Evolutionary conservation across 1,140 invertebrate genomes (phyloP).

Genomic region (Drosophila malerkotliana): DNA sequence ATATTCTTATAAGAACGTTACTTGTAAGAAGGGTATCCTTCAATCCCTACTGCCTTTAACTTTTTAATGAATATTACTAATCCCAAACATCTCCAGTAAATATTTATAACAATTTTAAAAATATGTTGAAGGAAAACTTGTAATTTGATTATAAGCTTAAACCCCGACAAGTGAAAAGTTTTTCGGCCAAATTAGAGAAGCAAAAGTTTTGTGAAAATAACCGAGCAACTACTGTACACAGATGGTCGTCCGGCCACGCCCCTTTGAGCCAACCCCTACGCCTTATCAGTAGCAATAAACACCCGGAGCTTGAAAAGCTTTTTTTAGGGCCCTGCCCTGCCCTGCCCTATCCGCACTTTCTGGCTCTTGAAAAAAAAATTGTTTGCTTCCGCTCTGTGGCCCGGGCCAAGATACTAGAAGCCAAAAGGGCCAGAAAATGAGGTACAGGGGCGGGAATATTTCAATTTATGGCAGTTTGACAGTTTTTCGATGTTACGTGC

Average conservation of each 20-base stretch:
- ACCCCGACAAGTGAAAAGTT: not conserved
- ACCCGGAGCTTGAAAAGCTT: constrained; percentile 46
- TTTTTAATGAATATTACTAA: not conserved
- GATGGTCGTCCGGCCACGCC: constrained; percentile 27
- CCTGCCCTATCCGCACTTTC: constrained; percentile 30
- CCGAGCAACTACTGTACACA: constrained; percentile 38
- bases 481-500: constrained; percentile 71
- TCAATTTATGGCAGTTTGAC: constrained; percentile 80
- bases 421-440: constrained; percentile 9
- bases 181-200: constrained; percentile 1
- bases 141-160: constrained; percentile 9
- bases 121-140: not conserved
- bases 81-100: not conserved
- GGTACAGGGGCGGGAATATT: constrained; percentile 30
- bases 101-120: not conserved
- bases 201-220: constrained; percentile 21
- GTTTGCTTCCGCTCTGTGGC: constrained; percentile 35
- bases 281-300: constrained; percentile 79
- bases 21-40: no score
- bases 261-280: constrained; percentile 8
- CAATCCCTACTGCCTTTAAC: no score
- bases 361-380: constrained; percentile 43
- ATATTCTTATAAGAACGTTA: no score
- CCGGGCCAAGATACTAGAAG: constrained; percentile 14
- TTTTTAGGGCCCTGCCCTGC: not conserved